These are phyloP conservation scores for Sebastes glaucus DNA, from an alignment of 2,797 vertebrate species.

Conservation along the genomic window DNA sequence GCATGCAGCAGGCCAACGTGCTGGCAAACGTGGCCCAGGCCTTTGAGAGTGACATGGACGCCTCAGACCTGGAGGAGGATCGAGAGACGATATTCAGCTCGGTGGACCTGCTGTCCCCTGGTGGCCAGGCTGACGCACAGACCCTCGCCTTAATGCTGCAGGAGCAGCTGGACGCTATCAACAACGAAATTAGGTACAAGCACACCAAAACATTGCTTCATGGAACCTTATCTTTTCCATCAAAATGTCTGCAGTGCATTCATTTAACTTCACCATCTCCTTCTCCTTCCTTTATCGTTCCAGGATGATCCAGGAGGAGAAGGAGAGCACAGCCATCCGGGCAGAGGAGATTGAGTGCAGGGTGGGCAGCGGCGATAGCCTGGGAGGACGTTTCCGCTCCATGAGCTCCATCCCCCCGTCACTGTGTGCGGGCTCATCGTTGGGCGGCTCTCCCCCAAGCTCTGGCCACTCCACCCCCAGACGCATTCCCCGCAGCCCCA, in stretches of 20 bases:
- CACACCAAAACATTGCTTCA: too few species aligned
- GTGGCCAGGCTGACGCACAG: constrained; percentile 96
- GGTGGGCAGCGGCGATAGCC: constrained; percentile 90
- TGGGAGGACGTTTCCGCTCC: constrained; percentile 88
- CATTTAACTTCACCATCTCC: neutral
- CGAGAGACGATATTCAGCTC: constrained; percentile 93
- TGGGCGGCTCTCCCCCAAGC: constrained; percentile 84
- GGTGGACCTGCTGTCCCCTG: constrained; percentile 92
- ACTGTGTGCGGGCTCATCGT: constrained; percentile 85
- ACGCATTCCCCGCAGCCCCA: constrained; percentile 90
- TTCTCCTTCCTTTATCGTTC: rapidly evolving
- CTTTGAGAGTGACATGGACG: constrained; percentile 94
- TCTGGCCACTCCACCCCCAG: constrained; percentile 93
- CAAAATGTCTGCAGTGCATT: neutral
- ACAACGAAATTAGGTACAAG: constrained; percentile 94
- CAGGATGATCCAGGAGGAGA: constrained; percentile 98
- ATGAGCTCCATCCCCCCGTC: constrained; percentile 87
- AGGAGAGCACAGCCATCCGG: constrained; percentile 92
- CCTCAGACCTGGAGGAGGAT: constrained; percentile 94
- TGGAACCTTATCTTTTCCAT: neutral
- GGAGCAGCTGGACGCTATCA: constrained; percentile 97
- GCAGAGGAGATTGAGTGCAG: constrained; percentile 95
- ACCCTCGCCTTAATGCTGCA: constrained; percentile 98
- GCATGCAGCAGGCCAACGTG: constrained; percentile 96
- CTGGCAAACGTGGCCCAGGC: constrained; percentile 96